These are phyloP conservation scores for Brassicogethes aeneus DNA, from an alignment of 2,888 invertebrate genomes.

Conservation along the genomic window DNA sequence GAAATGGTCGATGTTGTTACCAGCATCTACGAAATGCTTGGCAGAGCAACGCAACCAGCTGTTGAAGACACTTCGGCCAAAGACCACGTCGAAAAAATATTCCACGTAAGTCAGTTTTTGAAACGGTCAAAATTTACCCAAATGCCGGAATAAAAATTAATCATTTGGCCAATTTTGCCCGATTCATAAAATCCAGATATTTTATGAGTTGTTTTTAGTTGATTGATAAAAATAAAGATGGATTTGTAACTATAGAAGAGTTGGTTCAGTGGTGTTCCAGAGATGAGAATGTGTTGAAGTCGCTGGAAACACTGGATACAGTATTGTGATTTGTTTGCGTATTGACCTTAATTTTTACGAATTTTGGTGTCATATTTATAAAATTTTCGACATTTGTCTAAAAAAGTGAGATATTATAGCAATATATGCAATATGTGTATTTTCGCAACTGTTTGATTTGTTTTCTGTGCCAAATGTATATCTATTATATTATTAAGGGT, in stretches of 20 bases:
- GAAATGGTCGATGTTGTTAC: conserved; percentile 79
- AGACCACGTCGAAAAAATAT: conserved; percentile 79
- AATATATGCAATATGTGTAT: conserved; percentile 4
- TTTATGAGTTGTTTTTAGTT: no score
- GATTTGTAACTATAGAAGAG: conserved; percentile 73
- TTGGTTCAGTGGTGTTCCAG: conserved; percentile 69
- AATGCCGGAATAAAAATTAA: no score
- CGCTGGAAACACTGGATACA: conserved; percentile 64
- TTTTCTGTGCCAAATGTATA: background rate
- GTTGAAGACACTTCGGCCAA: conserved; percentile 64
- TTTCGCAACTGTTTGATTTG: background rate
- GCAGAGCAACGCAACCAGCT: conserved; percentile 65
- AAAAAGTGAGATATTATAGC: background rate
- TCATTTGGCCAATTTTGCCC: no score
- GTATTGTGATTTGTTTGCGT: conserved; percentile 53
- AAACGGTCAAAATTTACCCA: background rate
- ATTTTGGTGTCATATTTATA: conserved; percentile 8
- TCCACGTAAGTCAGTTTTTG: conserved; percentile 55
- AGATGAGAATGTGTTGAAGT: conserved; percentile 60
- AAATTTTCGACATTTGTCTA: conserved; percentile 5
- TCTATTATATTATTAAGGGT: no score
- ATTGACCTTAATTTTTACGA: conserved; percentile 6
- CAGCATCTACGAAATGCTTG: conserved; percentile 82
- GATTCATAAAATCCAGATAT: no score
- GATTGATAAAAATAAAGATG: conserved; percentile 73